phyloP scores from a whole-genome alignment of 92 coral and sea anemone genomes.

The Ricordea florida region DNA sequence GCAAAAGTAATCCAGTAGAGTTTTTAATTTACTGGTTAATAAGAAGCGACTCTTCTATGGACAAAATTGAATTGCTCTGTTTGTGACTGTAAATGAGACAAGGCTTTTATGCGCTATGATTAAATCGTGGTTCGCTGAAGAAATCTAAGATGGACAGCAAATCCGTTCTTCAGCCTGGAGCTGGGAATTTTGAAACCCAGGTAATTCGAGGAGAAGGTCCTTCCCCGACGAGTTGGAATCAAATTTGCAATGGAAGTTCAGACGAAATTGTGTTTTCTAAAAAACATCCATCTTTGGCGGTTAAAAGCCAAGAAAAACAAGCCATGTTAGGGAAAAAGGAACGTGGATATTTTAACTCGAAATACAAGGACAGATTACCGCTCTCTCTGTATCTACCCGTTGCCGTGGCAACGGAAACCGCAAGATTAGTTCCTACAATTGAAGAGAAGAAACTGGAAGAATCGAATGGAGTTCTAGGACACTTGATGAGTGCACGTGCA shows the following conservation, averaged over 20 bases:
- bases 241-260: not conserved
- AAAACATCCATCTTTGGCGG: not conserved
- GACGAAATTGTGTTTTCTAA: not conserved
- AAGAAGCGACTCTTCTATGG: no score
- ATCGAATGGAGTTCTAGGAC: not conserved
- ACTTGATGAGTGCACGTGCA: not conserved
- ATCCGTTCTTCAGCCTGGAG: no score
- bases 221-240: not conserved
- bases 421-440: not conserved
- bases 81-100: no score
- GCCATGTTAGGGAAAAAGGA: not conserved
- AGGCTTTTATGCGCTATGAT: no score
- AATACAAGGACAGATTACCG: conserved; percentile 7
- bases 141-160: no score
- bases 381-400: conserved; percentile 8
- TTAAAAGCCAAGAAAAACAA: not conserved
- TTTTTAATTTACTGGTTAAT: no score
- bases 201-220: not conserved
- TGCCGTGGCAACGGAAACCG: conserved; percentile 20
- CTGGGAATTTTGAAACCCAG: not conserved
- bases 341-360: conserved; percentile 25
- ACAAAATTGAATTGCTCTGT: no score
- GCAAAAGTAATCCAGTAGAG: no score
- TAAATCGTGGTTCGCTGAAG: no score
- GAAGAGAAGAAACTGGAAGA: not conserved